Evolutionary conservation across 2,797 vertebrate genomes (phyloP), one percentile per base, ranked within the genome.

Genomic region (Enteromius argenteus): DNA sequence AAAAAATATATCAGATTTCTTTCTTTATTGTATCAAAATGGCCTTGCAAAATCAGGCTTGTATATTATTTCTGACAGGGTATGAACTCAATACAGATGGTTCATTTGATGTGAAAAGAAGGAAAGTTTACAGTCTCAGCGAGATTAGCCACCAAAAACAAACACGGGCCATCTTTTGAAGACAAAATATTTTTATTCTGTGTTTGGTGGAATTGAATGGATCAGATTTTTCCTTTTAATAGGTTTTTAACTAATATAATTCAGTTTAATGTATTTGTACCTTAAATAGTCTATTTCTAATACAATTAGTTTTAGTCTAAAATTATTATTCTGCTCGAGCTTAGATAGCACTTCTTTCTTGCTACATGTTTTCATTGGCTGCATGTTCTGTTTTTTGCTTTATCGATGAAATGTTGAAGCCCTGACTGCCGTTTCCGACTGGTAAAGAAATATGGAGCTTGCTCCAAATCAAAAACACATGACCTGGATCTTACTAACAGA

Each of bases 401-500:
- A 37, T 21, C 69, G 71, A 84, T 86, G 42, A 80, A 67, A 60
- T 17, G 32, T 42, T 80, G 27, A 67, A 66, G 76, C 51, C 74
- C 64, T 49, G 53, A 67, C 66, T 78, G 58, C 32, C 23, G 72
- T 74, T 85, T 85, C 76, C 62, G 73, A 79, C 66, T 44, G 27
- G 30, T 75, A 80, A 72, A 83, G 64, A 84, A 81, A 84, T 80
- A 81, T 35, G 60, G 78, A 85, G 56, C n/a, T 32, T 3, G 21
- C 51, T 76, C 86, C 79, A 83, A 89, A 86, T 87, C 19, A 76
- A 87, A 87, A 87, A 83, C 81, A 86, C 84, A 89, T 73, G 84
- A 83, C 23, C 68, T 73, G 76, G 44, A 60, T 71, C 75, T 84
- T 53, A 82, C 46, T 81, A 32, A 72, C 77, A 77, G 51, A 76